Conservation (phyloP, 2,113 vertebrate genomes). For the Phycodurus eques region DNA sequence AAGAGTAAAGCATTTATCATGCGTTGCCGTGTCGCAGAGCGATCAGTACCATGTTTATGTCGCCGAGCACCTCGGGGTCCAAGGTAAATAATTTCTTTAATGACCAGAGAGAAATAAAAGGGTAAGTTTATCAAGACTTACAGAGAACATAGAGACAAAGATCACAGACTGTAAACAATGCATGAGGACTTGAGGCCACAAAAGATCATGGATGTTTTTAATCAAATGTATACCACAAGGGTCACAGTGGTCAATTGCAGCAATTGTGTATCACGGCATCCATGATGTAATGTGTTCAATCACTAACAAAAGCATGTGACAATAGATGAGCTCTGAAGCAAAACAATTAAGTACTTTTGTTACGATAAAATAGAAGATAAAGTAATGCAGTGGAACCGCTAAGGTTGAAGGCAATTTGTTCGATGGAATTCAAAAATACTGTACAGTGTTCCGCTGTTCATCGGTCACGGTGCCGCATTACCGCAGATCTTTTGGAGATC, state of each 20-base stretch:
- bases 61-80: conserved; percentile 72
- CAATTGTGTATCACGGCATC: neutral
- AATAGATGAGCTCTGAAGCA: neutral
- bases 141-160: conserved; percentile 26
- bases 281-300: neutral
- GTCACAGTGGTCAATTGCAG: neutral
- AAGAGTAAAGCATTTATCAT: conserved; percentile 59
- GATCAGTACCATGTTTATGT: conserved; percentile 73
- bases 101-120: conserved; percentile 64
- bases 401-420: neutral
- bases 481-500: too few species aligned
- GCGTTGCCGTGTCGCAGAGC: conserved; percentile 61
- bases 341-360: neutral
- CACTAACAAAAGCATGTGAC: neutral
- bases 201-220: neutral
- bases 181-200: conserved; percentile 1
- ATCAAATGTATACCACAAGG: neutral
- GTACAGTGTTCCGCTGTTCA: too few species aligned
- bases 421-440: neutral
- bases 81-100: conserved; percentile 76
- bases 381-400: neutral
- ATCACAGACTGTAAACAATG: neutral
- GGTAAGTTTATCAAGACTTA: conserved; percentile 47
- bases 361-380: neutral
- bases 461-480: too few species aligned